These are phyloP conservation scores for Oophaga sylvatica DNA, from an alignment of 2,797 vertebrate species.

Conservation along the genomic window DNA sequence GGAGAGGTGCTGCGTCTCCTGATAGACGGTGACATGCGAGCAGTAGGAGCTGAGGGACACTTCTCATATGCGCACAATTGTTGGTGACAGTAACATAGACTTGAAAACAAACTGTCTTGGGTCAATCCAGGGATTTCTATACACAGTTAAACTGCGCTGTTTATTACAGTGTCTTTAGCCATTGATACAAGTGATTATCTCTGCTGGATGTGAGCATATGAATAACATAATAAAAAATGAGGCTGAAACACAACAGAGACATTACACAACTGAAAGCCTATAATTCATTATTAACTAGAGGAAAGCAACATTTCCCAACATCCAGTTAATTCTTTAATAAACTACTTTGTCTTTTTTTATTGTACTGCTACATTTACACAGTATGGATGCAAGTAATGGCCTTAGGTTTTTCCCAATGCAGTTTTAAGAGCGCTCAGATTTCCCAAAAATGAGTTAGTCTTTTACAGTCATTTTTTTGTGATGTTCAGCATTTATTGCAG, in stretches of 20 bases:
- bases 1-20: conserved; percentile 14
- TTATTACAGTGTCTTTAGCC: conserved; percentile 46
- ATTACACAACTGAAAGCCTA: conserved; percentile 30
- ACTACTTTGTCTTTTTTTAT: conserved; percentile 27
- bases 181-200: conserved; percentile 50
- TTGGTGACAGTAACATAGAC: conserved; percentile 16
- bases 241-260: conserved; percentile 42
- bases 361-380: conserved; percentile 29
- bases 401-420: conserved; percentile 27
- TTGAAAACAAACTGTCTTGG: conserved; percentile 15
- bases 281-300: conserved; percentile 50
- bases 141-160: conserved; percentile 23
- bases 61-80: conserved; percentile 6
- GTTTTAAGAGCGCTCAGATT: not conserved
- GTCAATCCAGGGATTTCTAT: conserved; percentile 42
- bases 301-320: conserved; percentile 47
- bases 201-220: conserved; percentile 33
- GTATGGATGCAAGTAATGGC: conserved; percentile 37
- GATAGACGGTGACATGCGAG: conserved; percentile 10
- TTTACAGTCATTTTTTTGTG: not conserved
- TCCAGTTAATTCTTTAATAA: conserved; percentile 43
- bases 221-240: conserved; percentile 45
- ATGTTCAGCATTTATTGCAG: not conserved
- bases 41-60: conserved; percentile 22
- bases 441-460: not conserved